Base-by-base conservation (phyloP, 2,888 invertebrate genomes). In the Lithophane ornitopus region DNA sequence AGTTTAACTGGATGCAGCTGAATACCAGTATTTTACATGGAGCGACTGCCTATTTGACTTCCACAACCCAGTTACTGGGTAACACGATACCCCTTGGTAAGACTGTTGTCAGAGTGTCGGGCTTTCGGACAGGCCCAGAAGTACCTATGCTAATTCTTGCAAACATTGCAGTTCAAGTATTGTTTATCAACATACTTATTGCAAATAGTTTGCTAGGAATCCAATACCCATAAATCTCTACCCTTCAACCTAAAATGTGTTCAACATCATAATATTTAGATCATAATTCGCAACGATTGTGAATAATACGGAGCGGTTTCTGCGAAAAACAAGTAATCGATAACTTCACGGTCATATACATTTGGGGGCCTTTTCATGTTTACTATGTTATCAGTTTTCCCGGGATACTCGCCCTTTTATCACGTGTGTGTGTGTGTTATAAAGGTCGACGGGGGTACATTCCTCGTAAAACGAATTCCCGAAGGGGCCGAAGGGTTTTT, bases 331-430 rank as follows among this genome's bases (percentile, higher is more conserved):
- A 58, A 59, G 59, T 28, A 74, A 85, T 86, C 86, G 74, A 87
- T 86, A 85, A 46, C 2, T 73, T 86, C 88, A 86, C 14, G 88
- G 86, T 74, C 87, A 79, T 52, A 46, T 14, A 62, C 59, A 39
- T 71, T 46, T 39, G 56, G 70, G 26, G 66, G 46, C 67, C 22
- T 68, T 26, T 16, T 26, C 46, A 22, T 56, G 22, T 59, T 71
- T 44, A 67, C 49, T 58, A 19, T 65, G 58, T 22, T 62, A 49
- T 69, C 58, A 59, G 62, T 62, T 61, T 66, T 56, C 34, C 76
- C 22, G 82, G 61, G 41, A 41, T 54, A 46, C 56, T 73, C 44
- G 28, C 52, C 46, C 66, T n/a, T 81, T 81, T 39, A 1, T 49
- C 49, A 22, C 54, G 54, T 56, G 39, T 19, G 49, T 39, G 49